phyloP scores from a whole-genome alignment of 2,113 vertebrate species.

The Hucho hucho region DNA sequence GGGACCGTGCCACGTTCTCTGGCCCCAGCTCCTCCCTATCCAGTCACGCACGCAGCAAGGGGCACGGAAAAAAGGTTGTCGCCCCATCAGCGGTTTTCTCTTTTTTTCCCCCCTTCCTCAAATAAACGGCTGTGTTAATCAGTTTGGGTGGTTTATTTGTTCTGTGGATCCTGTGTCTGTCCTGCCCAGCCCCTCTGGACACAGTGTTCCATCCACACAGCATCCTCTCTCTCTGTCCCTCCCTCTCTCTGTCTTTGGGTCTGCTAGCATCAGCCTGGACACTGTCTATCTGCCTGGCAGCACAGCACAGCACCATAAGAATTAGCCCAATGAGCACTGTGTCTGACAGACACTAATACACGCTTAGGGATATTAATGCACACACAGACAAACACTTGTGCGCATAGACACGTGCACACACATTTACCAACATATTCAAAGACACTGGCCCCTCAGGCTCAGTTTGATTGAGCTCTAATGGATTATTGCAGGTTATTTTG shows the following conservation, averaged over 20 bases:
- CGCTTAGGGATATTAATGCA: background rate
- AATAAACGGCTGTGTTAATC: slow-evolving; percentile 74
- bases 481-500: slow-evolving; percentile 71
- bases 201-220: slow-evolving; percentile 32
- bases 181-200: slow-evolving; percentile 20
- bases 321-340: slow-evolving; percentile 57
- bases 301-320: slow-evolving; percentile 62
- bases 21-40: slow-evolving; percentile 17
- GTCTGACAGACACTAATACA: background rate
- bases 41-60: slow-evolving; percentile 3
- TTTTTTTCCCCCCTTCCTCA: slow-evolving; percentile 44
- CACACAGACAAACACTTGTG: background rate
- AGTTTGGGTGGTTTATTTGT: slow-evolving; percentile 73
- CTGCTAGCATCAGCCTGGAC: slow-evolving; percentile 38
- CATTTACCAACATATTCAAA: slow-evolving; percentile 1
- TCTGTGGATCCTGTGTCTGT: slow-evolving; percentile 61
- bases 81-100: slow-evolving; percentile 59
- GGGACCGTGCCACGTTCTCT: background rate
- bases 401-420: slow-evolving; percentile 4
- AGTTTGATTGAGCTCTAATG: slow-evolving; percentile 69
- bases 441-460: slow-evolving; percentile 46
- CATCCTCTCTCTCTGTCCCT: slow-evolving; percentile 43
- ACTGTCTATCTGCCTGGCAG: slow-evolving; percentile 53
- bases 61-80: slow-evolving; percentile 47
- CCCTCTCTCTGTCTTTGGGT: slow-evolving; percentile 24